Evolutionary conservation across 2,113 vertebrate species (phyloP), one percentile per base, ranked within the genome.

Genomic region (Esox niger): DNA sequence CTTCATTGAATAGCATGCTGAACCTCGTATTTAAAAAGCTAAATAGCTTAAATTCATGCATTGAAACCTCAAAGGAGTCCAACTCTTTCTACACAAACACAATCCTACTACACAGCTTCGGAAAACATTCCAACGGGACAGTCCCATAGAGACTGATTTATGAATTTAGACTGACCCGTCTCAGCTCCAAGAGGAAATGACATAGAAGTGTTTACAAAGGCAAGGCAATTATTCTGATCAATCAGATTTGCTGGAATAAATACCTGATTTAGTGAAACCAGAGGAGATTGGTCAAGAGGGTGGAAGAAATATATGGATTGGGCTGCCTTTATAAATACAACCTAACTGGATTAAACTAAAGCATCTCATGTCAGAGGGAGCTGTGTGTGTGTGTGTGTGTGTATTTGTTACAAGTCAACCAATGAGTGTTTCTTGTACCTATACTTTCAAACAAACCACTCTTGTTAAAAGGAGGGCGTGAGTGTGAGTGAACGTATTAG

Each of bases 61-160:
- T n/a, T n/a, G n/a, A n/a, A n/a, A n/a, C n/a, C n/a, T n/a, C n/a
- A n/a, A n/a, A n/a, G n/a, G n/a, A n/a, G n/a, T n/a, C n/a, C n/a
- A 27, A 64, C 2, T 43, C 58, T 4, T 47, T 31, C 15, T 10
- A 4, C 30, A 31, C 27, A 52, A 49, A 67, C 1, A 23, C 5
- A 26, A 32, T 68, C 47, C 64, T 75, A 57, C 68, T 67, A 60
- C 65, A 67, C 64, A 21, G 65, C 66, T 69, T 82, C 69, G 82
- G 75, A 82, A 82, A 82, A 82, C 78, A 85, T 85, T 85, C 83
- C 80, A 63, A 55, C 62, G 66, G 64, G 78, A 75, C 30, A 46
- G 76, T 77, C 62, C 71, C 71, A 72, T 46, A 58, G n/a, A n/a
- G 69, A 17, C 66, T 69, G 83, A 80, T 74, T 82, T 80, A 81